Evolutionary conservation across 2,888 invertebrate species (phyloP).

Genomic region (Eupeodes luniger): DNA sequence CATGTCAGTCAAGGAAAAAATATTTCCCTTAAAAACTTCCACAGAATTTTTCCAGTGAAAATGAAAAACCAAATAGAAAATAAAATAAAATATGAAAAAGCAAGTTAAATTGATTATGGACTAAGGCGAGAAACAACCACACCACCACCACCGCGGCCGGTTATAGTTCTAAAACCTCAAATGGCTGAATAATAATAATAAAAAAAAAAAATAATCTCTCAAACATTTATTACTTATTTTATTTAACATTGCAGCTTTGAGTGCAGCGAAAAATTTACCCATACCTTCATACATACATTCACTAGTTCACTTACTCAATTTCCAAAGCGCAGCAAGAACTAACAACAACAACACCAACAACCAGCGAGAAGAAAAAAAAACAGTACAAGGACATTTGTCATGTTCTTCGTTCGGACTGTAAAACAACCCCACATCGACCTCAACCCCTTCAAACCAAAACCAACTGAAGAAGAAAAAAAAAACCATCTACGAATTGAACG

Average conservation of each 20-base stretch:
- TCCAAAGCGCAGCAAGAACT: constrained; percentile 43
- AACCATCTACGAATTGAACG: constrained; percentile 46
- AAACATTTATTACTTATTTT: constrained; percentile 49
- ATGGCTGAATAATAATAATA: constrained; percentile 1
- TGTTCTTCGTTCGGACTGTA: constrained; percentile 42
- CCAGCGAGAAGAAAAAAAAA: constrained; percentile 20
- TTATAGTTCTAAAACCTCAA: constrained; percentile 22
- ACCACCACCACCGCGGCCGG: background rate
- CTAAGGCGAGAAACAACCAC: constrained; percentile 30
- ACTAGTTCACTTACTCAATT: constrained; percentile 48
- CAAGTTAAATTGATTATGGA: constrained; percentile 25
- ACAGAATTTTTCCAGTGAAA: background rate
- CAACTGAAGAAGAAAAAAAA: background rate
- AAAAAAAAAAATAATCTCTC: constrained; percentile 42
- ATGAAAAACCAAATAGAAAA: constrained; percentile 9
- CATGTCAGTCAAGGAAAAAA: background rate
- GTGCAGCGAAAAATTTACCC: constrained; percentile 44
- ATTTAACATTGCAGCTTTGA: background rate
- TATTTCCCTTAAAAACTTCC: constrained; percentile 7
- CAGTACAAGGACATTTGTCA: constrained; percentile 55
- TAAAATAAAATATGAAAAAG: background rate
- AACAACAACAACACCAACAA: constrained; percentile 27
- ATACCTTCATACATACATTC: background rate
- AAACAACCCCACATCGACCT: background rate
- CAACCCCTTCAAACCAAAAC: constrained; percentile 2